phyloP scores from a whole-genome alignment of 2,113 vertebrate genomes.

The Cottus gobio region DNA sequence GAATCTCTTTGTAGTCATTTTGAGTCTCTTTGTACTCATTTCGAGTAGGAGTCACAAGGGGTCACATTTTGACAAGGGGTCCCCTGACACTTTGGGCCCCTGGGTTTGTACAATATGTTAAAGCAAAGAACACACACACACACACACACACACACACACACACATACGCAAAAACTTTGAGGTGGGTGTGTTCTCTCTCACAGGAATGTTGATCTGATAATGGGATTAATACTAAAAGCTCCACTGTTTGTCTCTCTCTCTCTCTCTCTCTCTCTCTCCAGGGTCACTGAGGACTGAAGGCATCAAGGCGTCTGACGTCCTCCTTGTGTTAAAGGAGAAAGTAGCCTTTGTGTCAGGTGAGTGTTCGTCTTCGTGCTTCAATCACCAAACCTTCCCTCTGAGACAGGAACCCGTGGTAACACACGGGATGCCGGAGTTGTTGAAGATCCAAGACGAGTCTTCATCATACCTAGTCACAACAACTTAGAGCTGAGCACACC shows the following conservation, averaged over 20 bases:
- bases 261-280: conserved; percentile 64
- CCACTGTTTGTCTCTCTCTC: background rate
- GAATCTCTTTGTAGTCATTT: too few species aligned
- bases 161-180: background rate
- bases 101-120: background rate
- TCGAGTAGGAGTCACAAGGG: background rate
- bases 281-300: conserved; percentile 95
- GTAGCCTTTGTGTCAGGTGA: conserved; percentile 98
- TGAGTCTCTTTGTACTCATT: too few species aligned
- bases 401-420: background rate
- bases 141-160: background rate
- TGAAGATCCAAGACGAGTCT: background rate
- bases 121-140: background rate
- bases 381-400: background rate
- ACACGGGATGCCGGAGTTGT: background rate
- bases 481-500: background rate
- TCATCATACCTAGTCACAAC: too few species aligned
- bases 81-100: background rate
- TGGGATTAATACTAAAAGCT: conserved; percentile 66
- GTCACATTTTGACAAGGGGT: background rate
- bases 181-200: conserved; percentile 5
- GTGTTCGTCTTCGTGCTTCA: conserved; percentile 48
- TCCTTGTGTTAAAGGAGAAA: conserved; percentile 97
- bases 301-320: conserved; percentile 96
- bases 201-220: conserved; percentile 77